These are phyloP conservation scores for Labia minor DNA, from an alignment of 2,888 invertebrate genomes.

Conservation along the genomic window DNA sequence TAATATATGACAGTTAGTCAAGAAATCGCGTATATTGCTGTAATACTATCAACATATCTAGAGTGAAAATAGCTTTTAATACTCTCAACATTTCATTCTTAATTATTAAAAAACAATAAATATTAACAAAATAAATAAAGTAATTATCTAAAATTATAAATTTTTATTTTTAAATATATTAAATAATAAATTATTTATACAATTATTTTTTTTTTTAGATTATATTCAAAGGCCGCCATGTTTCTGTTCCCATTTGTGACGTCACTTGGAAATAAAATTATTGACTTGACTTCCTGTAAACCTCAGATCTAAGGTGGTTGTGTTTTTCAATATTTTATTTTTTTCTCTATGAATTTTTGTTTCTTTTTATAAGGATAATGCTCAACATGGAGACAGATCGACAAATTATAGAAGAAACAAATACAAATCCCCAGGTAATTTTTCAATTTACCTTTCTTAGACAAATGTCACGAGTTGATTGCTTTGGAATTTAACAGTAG, in stretches of 20 bases:
- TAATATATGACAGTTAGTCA: background rate
- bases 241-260: background rate
- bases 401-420: slow-evolving; percentile 72
- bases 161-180: no score
- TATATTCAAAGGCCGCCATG: background rate
- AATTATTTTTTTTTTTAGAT: background rate
- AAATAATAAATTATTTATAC: background rate
- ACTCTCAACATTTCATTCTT: background rate
- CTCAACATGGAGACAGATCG: slow-evolving; percentile 82
- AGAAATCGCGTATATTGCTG: background rate
- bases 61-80: background rate
- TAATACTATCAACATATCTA: background rate
- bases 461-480: slow-evolving; percentile 17
- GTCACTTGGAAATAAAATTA: background rate
- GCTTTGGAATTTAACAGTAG: slow-evolving; percentile 20
- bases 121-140: background rate
- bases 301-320: background rate
- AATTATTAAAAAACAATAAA: background rate
- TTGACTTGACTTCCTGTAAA: slow-evolving; percentile 13
- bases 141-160: no score
- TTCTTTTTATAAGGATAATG: slow-evolving; percentile 38
- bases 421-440: slow-evolving; percentile 54
- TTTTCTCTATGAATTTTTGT: slow-evolving; percentile 16
- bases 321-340: background rate
- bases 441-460: background rate